These are phyloP conservation scores for Graphium colonna DNA, from an alignment of 2,888 invertebrate genomes.

Conservation along the genomic window DNA sequence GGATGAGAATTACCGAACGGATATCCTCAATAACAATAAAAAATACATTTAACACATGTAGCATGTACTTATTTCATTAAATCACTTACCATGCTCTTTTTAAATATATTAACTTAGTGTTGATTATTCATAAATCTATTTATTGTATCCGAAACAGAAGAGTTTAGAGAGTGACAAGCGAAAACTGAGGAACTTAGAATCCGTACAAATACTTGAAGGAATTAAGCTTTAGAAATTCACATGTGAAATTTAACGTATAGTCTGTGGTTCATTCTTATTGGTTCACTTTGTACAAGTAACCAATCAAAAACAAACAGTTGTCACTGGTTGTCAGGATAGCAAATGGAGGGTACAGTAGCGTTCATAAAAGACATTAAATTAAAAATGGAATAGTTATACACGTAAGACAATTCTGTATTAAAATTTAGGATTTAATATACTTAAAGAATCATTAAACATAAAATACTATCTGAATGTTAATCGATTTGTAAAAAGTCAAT, in stretches of 20 bases:
- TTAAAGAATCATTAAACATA: too few relatives aligned
- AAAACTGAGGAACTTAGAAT: slow-evolving; percentile 10
- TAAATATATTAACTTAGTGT: not conserved
- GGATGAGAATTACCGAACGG: slow-evolving; percentile 49
- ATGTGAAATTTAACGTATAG: slow-evolving; percentile 16
- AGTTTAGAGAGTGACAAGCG: slow-evolving; percentile 21
- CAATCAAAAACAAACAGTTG: slow-evolving; percentile 73
- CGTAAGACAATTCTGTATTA: too few relatives aligned
- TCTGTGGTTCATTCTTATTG: slow-evolving; percentile 26
- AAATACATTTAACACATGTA: slow-evolving; percentile 12
- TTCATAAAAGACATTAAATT: not conserved
- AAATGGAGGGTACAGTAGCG: slow-evolving; percentile 23
- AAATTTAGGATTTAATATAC: too few relatives aligned
- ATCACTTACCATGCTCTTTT: slow-evolving; percentile 19
- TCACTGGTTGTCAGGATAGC: slow-evolving; percentile 53
- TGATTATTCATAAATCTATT: slow-evolving; percentile 18
- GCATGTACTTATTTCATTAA: not conserved
- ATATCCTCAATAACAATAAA: slow-evolving; percentile 61
- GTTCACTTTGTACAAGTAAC: slow-evolving; percentile 39
- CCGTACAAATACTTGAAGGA: slow-evolving; percentile 5
- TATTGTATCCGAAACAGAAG: slow-evolving; percentile 21
- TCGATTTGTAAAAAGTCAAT: too few relatives aligned
- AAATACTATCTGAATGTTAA: too few relatives aligned
- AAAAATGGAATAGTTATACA: not conserved
- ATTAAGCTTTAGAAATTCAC: slow-evolving; percentile 6